phyloP scores from a whole-genome alignment of 2,113 vertebrate genomes.

The Lanius ludovicianus region DNA sequence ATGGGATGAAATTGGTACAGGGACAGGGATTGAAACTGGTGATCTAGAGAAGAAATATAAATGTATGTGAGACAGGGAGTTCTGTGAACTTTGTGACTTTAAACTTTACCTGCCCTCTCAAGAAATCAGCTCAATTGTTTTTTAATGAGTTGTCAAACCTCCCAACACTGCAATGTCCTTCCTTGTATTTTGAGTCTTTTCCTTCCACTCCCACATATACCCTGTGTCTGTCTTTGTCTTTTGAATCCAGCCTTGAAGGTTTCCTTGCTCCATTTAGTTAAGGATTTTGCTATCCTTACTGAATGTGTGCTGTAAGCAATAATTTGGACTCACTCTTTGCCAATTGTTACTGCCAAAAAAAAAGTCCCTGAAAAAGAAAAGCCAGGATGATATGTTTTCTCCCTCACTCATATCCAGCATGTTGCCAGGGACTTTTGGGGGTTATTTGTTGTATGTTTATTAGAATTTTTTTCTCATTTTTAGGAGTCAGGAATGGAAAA shows the following conservation, averaged over 20 bases:
- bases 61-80: not conserved
- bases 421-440: slow-evolving; percentile 60
- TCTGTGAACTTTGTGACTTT: slow-evolving; percentile 34
- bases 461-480: slow-evolving; percentile 6
- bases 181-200: slow-evolving; percentile 58
- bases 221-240: slow-evolving; percentile 24
- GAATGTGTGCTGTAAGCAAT: slow-evolving; percentile 24
- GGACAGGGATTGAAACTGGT: not conserved
- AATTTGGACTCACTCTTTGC: not conserved
- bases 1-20: not conserved
- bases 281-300: slow-evolving; percentile 11
- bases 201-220: slow-evolving; percentile 49
- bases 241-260: slow-evolving; percentile 45
- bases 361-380: not conserved
- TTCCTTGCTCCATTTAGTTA: slow-evolving; percentile 50
- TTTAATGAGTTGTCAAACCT: slow-evolving; percentile 37
- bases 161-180: slow-evolving; percentile 29
- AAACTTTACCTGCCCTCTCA: not conserved
- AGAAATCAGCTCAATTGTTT: slow-evolving; percentile 51
- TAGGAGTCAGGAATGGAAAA: slow-evolving; percentile 26
- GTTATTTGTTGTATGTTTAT: slow-evolving; percentile 35
- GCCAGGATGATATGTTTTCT: slow-evolving; percentile 12
- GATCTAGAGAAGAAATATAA: not conserved
- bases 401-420: not conserved
- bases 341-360: slow-evolving; percentile 50